phyloP scores from a whole-genome alignment of 1,140 invertebrate genomes.

The Araneus ventricosus region DNA sequence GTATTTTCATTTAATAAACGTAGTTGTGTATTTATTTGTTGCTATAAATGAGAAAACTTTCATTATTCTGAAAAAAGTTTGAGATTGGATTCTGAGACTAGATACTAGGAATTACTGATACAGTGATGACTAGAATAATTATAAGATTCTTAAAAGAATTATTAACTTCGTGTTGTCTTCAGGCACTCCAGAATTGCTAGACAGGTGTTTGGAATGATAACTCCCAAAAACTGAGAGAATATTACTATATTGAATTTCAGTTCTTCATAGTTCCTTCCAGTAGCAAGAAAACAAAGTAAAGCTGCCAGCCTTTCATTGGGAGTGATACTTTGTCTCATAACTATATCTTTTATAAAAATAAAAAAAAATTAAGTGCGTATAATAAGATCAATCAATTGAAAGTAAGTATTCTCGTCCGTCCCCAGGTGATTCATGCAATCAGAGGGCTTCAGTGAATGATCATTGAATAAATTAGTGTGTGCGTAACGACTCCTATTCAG shows the following conservation, averaged over 20 bases:
- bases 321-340: too few relatives aligned
- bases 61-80: too few relatives aligned
- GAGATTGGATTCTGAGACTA: too few relatives aligned
- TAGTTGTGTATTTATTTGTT: too few relatives aligned
- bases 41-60: too few relatives aligned
- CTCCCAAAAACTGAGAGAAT: constrained; percentile 13
- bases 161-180: background rate
- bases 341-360: background rate
- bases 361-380: too few relatives aligned
- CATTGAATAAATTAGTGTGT: background rate
- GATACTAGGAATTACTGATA: background rate
- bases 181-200: background rate
- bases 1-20: too few relatives aligned
- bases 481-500: background rate
- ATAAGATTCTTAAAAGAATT: too few relatives aligned
- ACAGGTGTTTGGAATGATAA: constrained; percentile 47
- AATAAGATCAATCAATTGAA: background rate
- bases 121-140: background rate
- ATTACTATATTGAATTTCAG: constrained; percentile 2
- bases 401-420: background rate
- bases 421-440: constrained; percentile 23
- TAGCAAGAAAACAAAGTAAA: background rate
- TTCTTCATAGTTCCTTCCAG: constrained; percentile 31
- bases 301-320: constrained; percentile 21
- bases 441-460: background rate